Evolutionary conservation across 35 echinoderm and acorn worm species (phyloP).

Genomic region (Acanthaster planci): DNA sequence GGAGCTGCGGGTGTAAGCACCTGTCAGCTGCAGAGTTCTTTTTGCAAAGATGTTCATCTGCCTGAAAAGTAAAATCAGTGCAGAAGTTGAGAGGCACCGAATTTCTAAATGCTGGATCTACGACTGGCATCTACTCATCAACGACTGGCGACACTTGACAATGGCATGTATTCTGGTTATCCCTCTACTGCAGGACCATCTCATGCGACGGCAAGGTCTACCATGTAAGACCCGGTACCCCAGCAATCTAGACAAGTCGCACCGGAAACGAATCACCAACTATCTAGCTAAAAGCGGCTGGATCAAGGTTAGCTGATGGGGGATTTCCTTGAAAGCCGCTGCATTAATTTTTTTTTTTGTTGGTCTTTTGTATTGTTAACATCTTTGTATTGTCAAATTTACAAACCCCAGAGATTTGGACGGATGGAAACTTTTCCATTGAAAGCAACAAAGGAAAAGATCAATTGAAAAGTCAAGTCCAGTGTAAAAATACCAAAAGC

Average conservation of each 20-base stretch:
- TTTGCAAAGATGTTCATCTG: too few species aligned
- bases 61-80: too few species aligned
- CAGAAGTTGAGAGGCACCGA: too few species aligned
- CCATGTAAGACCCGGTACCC: constrained; percentile 87
- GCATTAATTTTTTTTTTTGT: background rate
- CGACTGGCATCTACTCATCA: too few species aligned
- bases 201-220: constrained; percentile 80
- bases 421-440: background rate
- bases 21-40: too few species aligned
- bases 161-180: background rate
- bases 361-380: background rate
- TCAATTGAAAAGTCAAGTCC: background rate
- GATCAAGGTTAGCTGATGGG: constrained; percentile 22
- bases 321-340: background rate
- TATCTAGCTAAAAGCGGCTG: constrained; percentile 78
- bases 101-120: too few species aligned
- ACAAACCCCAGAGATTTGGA: background rate
- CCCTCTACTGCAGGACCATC: constrained; percentile 76
- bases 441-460: too few species aligned
- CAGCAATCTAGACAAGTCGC: constrained; percentile 84
- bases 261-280: constrained; percentile 90
- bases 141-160: too few species aligned
- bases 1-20: too few species aligned
- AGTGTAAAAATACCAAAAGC: background rate
- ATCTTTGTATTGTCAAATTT: constrained; percentile 1